Evolutionary conservation across 2,113 vertebrate genomes (phyloP), one percentile per base, ranked within the genome.

Genomic region (Lamprotornis superbus): DNA sequence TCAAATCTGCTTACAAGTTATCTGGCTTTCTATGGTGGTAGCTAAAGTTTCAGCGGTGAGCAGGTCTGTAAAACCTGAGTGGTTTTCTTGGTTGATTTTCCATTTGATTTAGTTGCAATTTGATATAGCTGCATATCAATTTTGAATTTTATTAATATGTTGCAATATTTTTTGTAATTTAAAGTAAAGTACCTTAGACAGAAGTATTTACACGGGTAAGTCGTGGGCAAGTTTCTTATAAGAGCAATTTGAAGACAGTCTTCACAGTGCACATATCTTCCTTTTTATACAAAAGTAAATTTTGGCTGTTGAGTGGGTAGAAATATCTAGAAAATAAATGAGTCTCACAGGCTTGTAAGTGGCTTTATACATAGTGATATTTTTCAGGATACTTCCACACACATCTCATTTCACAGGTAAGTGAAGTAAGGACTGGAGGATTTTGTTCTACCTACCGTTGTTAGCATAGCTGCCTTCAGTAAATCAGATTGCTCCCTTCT

Each of bases 71-170:
- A 70, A 84, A 55, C 3, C 18, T 6, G 27, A 57, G 15, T 63
- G 11, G 7, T 30, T 33, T 44, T 19, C 28, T 69, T 49, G 30
- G 2, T 0, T 1, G 49, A 74, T 44, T 74, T 82, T 82, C 7
- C 17, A 31, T 49, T 67, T 59, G 19, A 37, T 75, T 57, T 8
- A 57, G 28, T 7, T 37, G 50, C 14, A 42, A 42, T 42, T 42
- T 42, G 40, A 42, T 47, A 7, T 10, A 90, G 11, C 9, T 56
- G 3, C 8, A 24, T 60, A 52, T 35, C 0, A 0, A 40, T 84
- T 87, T 57, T 40, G 6, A 56, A 24, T 82, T 82, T 73, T 39
- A 20, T 55, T 56, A 47, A 50, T 44, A 64, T 19, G 11, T 16
- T 65, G n/a, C 13, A n/a, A 15, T 31, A 28, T 50, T n/a, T 86